Evolutionary conservation across 2,113 vertebrate genomes (phyloP), one percentile per base, ranked within the genome.

Genomic region (Sisor rabdophorus): DNA sequence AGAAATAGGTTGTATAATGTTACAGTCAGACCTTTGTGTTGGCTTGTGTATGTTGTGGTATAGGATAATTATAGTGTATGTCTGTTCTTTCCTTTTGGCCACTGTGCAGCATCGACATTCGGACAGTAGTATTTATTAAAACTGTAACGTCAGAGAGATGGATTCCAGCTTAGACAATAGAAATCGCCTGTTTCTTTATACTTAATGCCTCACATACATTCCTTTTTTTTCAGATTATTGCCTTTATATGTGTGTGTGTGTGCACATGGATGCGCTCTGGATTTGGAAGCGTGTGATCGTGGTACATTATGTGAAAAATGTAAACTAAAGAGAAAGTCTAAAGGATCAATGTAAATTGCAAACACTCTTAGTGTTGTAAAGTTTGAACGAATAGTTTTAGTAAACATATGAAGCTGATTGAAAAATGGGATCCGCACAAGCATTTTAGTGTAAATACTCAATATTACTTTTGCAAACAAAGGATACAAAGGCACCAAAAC

Each of bases 401-500:
- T 69, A 52, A 58, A 69, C 30, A 69, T 61, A 76, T 61, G 26
- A 71, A 61, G 32, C 3, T 63, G 47, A 44, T 11, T 4, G 63
- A 69, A 80, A 69, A 80, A 80, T 58, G 48, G 71, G 76, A 79
- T 61, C 44, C 75, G 73, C 71, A 63, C 48, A 73, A 71, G 70
- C 48, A 50, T 60, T 73, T 59, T 56, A 56, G 52, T 80, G 81
- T 82, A 82, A 71, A 77, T 82, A 82, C 55, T 63, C 4, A 70
- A 30, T 44, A 58, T 76, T 44, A 69, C 58, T 40, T 75, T 79
- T 67, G 44, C 68, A 79, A 22, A 69, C 20, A 68, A 47, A 54
- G 47, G 16, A 6, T 15, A 47, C 19, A 76, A 58, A 16, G 22
- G 13, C 47, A 71, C 50, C 58, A 44, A 24, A 26, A 70, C 64